Conservation (phyloP, 2,888 invertebrate genomes). For the Lasioglossum malachurum region DNA sequence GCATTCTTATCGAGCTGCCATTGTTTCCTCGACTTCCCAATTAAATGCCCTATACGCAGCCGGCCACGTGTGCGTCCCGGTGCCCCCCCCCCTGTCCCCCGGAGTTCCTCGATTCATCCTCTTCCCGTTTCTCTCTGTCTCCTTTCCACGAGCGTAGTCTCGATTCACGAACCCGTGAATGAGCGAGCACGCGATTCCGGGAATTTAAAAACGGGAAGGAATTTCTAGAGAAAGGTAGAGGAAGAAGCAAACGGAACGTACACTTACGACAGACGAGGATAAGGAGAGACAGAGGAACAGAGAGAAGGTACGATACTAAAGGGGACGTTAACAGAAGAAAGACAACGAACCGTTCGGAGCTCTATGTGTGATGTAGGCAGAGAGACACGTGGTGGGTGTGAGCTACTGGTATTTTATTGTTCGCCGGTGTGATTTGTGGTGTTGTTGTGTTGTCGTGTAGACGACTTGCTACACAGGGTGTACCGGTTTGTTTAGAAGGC, state of each 20-base stretch:
- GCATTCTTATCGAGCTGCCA: conserved; percentile 52
- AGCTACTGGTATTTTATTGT: conserved; percentile 76
- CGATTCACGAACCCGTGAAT: conserved; percentile 61
- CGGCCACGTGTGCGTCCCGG: conserved; percentile 26
- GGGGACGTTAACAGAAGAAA: not conserved
- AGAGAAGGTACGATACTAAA: not conserved
- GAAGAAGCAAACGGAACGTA: not conserved
- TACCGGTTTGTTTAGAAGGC: conserved; percentile 63
- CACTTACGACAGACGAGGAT: conserved; percentile 21
- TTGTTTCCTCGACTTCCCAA: conserved; percentile 75
- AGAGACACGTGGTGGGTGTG: conserved; percentile 73
- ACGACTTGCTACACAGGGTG: conserved; percentile 59
- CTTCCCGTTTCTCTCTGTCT: conserved; percentile 40
- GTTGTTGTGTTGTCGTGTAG: conserved; percentile 70
- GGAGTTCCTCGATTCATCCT: conserved; percentile 57
- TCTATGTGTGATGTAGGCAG: conserved; percentile 58
- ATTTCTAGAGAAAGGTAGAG: conserved; percentile 73
- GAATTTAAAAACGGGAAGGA: conserved; percentile 81
- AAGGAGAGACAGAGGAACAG: not conserved
- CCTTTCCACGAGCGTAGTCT: not conserved
- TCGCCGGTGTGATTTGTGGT: conserved; percentile 71
- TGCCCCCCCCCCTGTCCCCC: not conserved
- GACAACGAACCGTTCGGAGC: not conserved
- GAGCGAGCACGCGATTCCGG: conserved; percentile 76
- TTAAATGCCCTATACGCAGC: conserved; percentile 75